Evolutionary conservation across 1,140 invertebrate species (phyloP), one percentile per base, ranked within the genome.

Genomic region (Hermetia illucens): DNA sequence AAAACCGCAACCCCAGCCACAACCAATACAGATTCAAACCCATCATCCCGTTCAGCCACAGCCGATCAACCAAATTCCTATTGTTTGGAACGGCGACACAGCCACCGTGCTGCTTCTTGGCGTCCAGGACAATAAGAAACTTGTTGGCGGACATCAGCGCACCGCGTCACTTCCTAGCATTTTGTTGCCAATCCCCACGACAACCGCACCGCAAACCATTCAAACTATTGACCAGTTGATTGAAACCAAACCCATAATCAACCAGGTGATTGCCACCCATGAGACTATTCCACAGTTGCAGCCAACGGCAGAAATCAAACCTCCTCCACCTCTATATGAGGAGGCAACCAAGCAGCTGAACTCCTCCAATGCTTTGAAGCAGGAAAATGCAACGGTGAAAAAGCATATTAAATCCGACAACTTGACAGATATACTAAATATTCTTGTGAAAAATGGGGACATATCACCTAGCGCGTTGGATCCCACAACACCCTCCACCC

Each of bases 351-450:
- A 78, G 48, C 66, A 76, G 34, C 30, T 64, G 10, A 12, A 5
- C 21, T 8, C 10, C n/a, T 25, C 21, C 22, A 29, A 8, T 32
- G 13, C 5, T 32, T 32, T 16, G 6, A 17, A 17, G 6, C 6
- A 25, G 6, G 24, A 25, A 6, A 25, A 25, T n/a, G n/a, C n/a
- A n/a, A n/a, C n/a, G n/a, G n/a, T n/a, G n/a, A 75, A 75, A 41
- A 68, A 52, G 38, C 66, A 69, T 44, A 64, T 82, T 12, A 85
- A 86, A 49, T 81, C 79, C 53, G 86, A 93, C 58, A 82, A 84
- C 24, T 83, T 95, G 40, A 90, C 93, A 53, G 90, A 95, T 62
- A 89, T 95, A 0, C 59, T 96, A n/a, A 89, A 94, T 53, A 93
- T 95, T 48, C 67, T 95, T 1, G 92, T 94, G 15, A 82, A 90